Evolutionary conservation across 53 echinoderm and acorn worm species (phyloP), one percentile per base, ranked within the genome.

Genomic region (Apostichopus leukothele): DNA sequence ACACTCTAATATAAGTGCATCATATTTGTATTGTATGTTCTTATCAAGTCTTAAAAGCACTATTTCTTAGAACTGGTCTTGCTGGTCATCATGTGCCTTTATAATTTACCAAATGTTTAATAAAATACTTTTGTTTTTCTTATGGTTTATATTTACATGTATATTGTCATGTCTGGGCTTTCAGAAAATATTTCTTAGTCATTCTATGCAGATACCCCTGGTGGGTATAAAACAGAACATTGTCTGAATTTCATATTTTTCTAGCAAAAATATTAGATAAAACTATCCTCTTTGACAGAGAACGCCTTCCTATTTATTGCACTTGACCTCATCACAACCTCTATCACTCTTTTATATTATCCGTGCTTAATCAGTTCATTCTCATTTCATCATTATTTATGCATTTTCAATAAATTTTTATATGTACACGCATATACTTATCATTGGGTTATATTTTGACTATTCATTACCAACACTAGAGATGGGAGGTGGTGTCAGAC

Each of bases 201-300:
- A 53, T 79, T 51, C 53, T 79, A 79, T 79, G n/a, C 52, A 79
- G 51, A 52, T 52, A 79, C 79, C 79, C 79, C 79, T 79, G 79
- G 79, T 79, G 79, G 79, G 79, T 79, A 53, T 19, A 52, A n/a
- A 39, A 39, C 39, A 39, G 39, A 39, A 39, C 3, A 39, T 39
- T 39, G 39, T 39, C 39, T 39, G 76, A 75, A 75, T 75, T 75
- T 50, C 76, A 27, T 4, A 75, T 75, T 75, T 27, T 75, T 25
- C 76, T 27, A 75, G 25, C 50, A 18, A 75, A 25, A 27, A 75
- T 39, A 39, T 39, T 39, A 39, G 39, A 39, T 39, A 39, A 39
- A 39, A 12, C 50, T 75, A 75, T 20, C 76, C 19, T 75, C 76
- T 75, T 75, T 75, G 76, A 21, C 50, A 75, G 76, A 25, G 11